Conservation (phyloP, 2,113 vertebrate species). For the Girardinichthys multiradiatus region DNA sequence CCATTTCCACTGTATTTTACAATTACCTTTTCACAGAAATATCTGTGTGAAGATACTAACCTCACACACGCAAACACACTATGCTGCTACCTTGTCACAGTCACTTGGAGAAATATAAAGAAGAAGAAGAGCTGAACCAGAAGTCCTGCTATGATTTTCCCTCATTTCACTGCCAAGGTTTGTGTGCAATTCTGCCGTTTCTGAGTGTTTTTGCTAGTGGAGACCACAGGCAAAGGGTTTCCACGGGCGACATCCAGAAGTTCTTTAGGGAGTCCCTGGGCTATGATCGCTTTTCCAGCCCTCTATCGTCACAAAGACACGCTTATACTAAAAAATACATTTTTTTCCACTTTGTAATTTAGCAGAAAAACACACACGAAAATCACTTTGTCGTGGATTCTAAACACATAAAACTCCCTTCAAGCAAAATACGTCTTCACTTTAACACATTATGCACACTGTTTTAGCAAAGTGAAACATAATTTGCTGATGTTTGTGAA, state of each 20-base stretch:
- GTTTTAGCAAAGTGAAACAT: conserved; percentile 16
- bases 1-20: conserved; percentile 49
- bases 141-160: conserved; percentile 68
- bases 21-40: conserved; percentile 47
- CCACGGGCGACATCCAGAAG: conserved; percentile 63
- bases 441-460: conserved; percentile 19
- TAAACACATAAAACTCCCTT: conserved; percentile 18
- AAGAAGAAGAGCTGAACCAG: conserved; percentile 50
- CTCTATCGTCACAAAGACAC: conserved; percentile 58
- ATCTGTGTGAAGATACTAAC: conserved; percentile 45
- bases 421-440: conserved; percentile 6
- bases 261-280: conserved; percentile 38
- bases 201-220: conserved; percentile 33
- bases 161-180: conserved; percentile 54
- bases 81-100: conserved; percentile 68
- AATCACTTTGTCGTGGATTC: conserved; percentile 36
- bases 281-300: conserved; percentile 73
- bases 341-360: conserved; percentile 24
- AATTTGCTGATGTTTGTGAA: conserved; percentile 11
- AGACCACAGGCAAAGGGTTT: conserved; percentile 74
- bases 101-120: conserved; percentile 79
- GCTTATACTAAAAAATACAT: conserved; percentile 30
- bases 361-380: conserved; percentile 7
- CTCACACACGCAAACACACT: conserved; percentile 24
- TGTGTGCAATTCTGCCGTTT: conserved; percentile 25